Conservation (phyloP, 2,113 vertebrate genomes). For the Pteruthius melanotis region DNA sequence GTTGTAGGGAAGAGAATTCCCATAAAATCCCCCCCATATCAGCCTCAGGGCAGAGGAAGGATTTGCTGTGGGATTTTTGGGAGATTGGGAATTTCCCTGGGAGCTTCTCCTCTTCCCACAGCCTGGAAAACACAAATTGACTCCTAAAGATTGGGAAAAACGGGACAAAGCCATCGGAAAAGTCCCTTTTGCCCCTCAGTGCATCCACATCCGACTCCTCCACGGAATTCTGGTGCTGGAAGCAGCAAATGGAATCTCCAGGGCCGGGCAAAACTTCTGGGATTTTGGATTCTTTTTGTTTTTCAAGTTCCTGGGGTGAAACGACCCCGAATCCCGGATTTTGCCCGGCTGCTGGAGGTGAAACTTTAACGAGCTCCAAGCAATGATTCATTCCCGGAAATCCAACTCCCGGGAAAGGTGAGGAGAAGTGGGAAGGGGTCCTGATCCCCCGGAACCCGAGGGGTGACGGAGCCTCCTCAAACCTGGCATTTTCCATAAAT, state of each 20-base stretch:
- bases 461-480: not conserved
- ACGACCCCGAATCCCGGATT: not conserved
- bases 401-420: not conserved
- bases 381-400: not conserved
- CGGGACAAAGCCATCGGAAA: not conserved
- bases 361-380: not conserved
- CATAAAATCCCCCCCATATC: not conserved
- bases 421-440: not conserved
- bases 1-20: not conserved
- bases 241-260: no score
- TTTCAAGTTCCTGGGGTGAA: not conserved
- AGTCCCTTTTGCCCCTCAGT: fast-evolving
- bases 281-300: not conserved
- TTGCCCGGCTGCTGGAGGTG: not conserved
- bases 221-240: not conserved
- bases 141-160: not conserved
- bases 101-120: not conserved
- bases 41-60: not conserved
- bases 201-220: fast-evolving
- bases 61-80: fast-evolving
- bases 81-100: not conserved
- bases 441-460: not conserved
- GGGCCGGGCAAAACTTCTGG: not conserved
- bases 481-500: not conserved
- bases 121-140: not conserved